These are phyloP conservation scores for Himalopsyche anomala DNA, from an alignment of 2,888 invertebrate species.

Conservation along the genomic window DNA sequence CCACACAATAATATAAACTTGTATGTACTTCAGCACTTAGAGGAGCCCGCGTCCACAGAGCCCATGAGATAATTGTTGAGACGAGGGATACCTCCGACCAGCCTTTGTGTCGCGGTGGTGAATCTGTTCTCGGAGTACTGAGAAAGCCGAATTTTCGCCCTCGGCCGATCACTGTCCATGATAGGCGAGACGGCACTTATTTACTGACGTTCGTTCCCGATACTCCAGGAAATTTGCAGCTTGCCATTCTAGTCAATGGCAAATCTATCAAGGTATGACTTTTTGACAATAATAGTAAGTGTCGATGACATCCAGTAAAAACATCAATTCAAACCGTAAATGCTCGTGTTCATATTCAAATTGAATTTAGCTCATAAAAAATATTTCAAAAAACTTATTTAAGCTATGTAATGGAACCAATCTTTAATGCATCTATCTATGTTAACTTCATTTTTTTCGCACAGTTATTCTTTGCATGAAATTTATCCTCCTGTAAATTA, in stretches of 20 bases:
- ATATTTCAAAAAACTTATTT: too few relatives aligned
- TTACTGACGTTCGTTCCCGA: constrained; percentile 79
- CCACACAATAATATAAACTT: too few relatives aligned
- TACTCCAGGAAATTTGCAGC: constrained; percentile 79
- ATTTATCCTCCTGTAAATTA: too few relatives aligned
- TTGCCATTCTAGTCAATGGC: constrained; percentile 80
- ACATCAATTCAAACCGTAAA: too few relatives aligned
- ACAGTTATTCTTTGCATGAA: too few relatives aligned
- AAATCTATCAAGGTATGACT: constrained; percentile 80
- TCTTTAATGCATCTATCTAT: too few relatives aligned
- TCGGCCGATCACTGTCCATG: constrained; percentile 76
- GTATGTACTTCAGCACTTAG: constrained; percentile 72
- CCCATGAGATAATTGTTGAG: constrained; percentile 79
- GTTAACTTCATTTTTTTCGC: too few relatives aligned
- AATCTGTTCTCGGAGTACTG: constrained; percentile 75
- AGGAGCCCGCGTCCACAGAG: constrained; percentile 80
- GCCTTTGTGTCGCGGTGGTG: constrained; percentile 76
- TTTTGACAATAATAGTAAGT: neutral
- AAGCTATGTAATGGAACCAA: too few relatives aligned
- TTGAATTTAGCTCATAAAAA: too few relatives aligned
- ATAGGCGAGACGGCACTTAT: constrained; percentile 82
- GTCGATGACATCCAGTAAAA: too few relatives aligned
- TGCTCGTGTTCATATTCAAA: too few relatives aligned
- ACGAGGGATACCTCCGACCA: constrained; percentile 80
- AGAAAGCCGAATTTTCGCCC: constrained; percentile 76